Conservation (phyloP, 2,797 vertebrate genomes). For the Crax fasciolata region DNA sequence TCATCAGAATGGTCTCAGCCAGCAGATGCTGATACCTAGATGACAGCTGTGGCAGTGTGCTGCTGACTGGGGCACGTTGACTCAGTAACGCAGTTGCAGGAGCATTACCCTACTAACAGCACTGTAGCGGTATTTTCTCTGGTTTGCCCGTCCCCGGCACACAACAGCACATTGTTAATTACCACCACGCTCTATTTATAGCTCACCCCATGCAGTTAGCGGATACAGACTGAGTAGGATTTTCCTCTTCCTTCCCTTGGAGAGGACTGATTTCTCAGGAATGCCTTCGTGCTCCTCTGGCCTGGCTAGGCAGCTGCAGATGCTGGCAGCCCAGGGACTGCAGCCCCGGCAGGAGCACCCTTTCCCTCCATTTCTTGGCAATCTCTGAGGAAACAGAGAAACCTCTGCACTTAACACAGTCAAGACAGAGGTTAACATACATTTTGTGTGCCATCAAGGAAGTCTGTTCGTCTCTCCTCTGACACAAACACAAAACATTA, state of each 20-base stretch:
- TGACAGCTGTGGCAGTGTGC: background rate
- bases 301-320: constrained; percentile 14
- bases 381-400: background rate
- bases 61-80: background rate
- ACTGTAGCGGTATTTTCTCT: background rate
- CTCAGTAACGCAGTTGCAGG: background rate
- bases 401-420: background rate
- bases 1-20: accelerated
- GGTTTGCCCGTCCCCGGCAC: background rate
- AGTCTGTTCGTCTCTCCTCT: background rate
- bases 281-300: constrained; percentile 35
- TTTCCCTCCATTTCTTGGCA: background rate
- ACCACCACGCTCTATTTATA: background rate
- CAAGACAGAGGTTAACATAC: background rate
- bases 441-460: background rate
- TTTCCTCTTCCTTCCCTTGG: constrained; percentile 68
- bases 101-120: background rate
- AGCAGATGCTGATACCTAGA: background rate
- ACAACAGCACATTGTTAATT: background rate
- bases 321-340: background rate
- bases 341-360: background rate
- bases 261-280: constrained; percentile 69
- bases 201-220: background rate
- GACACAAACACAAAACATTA: background rate
- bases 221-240: constrained; percentile 67